Evolutionary conservation across 37 sponge, comb jelly and placozoan species (phyloP), one percentile per base, ranked within the genome.

Genomic region (Spongilla lacustris): DNA sequence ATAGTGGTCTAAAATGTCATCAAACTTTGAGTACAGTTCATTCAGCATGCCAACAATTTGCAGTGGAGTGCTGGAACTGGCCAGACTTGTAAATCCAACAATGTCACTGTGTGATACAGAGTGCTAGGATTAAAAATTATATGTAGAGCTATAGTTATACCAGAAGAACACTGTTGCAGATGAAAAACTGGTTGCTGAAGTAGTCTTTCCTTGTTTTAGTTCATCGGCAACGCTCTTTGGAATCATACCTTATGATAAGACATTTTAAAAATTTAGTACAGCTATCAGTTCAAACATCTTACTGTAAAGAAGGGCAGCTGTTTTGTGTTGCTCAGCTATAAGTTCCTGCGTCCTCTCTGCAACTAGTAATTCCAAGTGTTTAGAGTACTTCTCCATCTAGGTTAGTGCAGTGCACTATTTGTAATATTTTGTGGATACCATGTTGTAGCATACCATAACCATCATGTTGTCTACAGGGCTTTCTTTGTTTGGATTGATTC

Each of bases 391-490:
- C 83, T 96, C 97, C 97, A 96, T 96, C 95, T 95, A 41, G 0
- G 22, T 31, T 36, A 36, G 14, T 36, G 66, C 4, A 70, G 13
- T 41, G 41, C 41, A 41, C n/a, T n/a, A n/a, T n/a, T n/a, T n/a
- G n/a, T n/a, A n/a, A n/a, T n/a, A n/a, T n/a, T n/a, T n/a, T 69
- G 26, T 35, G 28, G 50, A 41, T 24, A 50, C 11, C 6, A n/a
- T 1, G 12, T 81, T 29, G 58, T 30, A 78, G 12, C 79, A 36
- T 38, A 95, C 95, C 94, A 96, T 86, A 17, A 75, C 79, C 97
- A 96, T 96, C 94, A 96, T 96, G 71, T 66, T 94, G 80, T 96
- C 97, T 10, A 96, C 92, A n/a, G 97, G 94, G 66, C 90, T 96
- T 76, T 90, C 89, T 71, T 81, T 73, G 50, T 73, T 84, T 32